phyloP scores from a whole-genome alignment of 2,113 vertebrate genomes.

The Fregetta grallaria region DNA sequence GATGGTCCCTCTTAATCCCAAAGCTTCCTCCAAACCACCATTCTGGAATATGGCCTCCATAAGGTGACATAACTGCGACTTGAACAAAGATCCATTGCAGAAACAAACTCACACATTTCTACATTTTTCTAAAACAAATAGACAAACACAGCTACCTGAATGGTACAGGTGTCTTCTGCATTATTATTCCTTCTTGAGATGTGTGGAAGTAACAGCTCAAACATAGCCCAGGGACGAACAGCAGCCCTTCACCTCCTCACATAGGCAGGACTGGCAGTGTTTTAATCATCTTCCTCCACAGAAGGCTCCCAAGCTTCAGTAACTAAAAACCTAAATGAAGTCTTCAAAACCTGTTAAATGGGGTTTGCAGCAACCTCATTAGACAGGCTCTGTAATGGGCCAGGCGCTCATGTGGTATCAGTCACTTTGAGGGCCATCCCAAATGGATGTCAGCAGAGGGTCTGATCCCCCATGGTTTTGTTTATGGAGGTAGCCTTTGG shows the following conservation, averaged over 20 bases:
- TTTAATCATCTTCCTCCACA: neutral
- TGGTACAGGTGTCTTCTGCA: neutral
- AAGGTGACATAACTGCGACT: neutral
- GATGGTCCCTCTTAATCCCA: too few relatives aligned
- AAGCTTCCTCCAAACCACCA: too few relatives aligned
- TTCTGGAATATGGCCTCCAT: neutral
- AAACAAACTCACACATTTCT: neutral
- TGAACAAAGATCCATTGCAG: neutral
- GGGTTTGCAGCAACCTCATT: neutral
- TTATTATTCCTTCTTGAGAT: neutral
- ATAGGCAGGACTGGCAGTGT: neutral
- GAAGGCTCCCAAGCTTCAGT: neutral
- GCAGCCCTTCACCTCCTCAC: neutral
- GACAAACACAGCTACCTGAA: neutral
- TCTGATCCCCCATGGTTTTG: neutral
- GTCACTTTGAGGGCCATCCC: neutral
- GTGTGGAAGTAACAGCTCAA: neutral
- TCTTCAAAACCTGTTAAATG: neutral
- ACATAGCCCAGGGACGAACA: neutral
- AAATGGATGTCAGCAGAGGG: neutral
- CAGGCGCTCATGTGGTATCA: neutral
- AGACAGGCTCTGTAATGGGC: neutral
- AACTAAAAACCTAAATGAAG: neutral
- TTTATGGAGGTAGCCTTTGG: neutral
- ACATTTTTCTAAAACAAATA: neutral